phyloP scores from a whole-genome alignment of 2,888 invertebrate genomes.

The Drosophila meridionalis region DNA sequence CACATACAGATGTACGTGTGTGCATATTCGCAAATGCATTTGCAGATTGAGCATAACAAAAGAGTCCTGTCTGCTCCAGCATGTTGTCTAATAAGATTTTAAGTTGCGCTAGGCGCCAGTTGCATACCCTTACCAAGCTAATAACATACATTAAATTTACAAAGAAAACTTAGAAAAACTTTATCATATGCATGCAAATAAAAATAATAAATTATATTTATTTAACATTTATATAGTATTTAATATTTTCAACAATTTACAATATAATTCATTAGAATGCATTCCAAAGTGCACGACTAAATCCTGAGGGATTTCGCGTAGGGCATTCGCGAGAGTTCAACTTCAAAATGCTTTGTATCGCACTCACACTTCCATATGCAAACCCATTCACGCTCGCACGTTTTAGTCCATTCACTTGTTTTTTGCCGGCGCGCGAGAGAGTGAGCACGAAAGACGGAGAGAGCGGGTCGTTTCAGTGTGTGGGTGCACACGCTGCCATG shows the following conservation, averaged over 20 bases:
- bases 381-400: slow-evolving; percentile 24
- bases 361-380: slow-evolving; percentile 20
- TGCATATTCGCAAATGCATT: slow-evolving; percentile 9
- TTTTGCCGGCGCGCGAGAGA: slow-evolving; percentile 35
- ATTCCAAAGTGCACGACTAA: slow-evolving; percentile 8
- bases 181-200: neutral
- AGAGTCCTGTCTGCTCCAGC: slow-evolving; percentile 23
- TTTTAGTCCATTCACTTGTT: slow-evolving; percentile 44
- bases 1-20: neutral
- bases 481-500: slow-evolving; percentile 44
- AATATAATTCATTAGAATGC: neutral
- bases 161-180: neutral
- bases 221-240: neutral
- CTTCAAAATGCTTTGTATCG: slow-evolving; percentile 22
- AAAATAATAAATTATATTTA: neutral
- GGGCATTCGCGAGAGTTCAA: slow-evolving; percentile 24
- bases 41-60: neutral
- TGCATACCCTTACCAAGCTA: slow-evolving; percentile 18
- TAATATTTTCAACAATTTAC: neutral
- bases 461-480: slow-evolving; percentile 30
- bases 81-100: slow-evolving; percentile 9
- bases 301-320: neutral
- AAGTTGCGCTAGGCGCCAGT: neutral
- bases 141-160: neutral
- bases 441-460: slow-evolving; percentile 1